Base-by-base conservation (phyloP, 2,888 invertebrate genomes). In the Agriopis aurantiaria region DNA sequence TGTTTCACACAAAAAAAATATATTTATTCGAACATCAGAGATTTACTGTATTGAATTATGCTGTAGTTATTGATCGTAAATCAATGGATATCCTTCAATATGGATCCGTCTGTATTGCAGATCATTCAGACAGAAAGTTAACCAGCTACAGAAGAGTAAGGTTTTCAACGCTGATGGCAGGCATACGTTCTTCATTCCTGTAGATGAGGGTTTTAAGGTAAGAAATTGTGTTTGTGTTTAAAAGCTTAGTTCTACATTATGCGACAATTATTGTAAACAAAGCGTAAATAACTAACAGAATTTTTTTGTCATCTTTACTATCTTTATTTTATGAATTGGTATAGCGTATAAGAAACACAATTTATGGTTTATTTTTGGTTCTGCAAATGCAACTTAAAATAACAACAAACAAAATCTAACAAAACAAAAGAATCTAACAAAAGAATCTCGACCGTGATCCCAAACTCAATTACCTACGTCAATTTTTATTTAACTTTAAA, bases 201-300 rank as follows among this genome's bases (percentile, higher is more conserved):
- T 98, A 55, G 98, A 98, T 89, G 97, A 97, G 87, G 98, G 98
- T 69, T 97, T 98, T 82, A 97, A 97, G 96, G 98, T 98, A 93
- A 78, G 71, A 17, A 46, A 46, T 58, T 6, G n/a, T 56, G 33
- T 2, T n/a, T 40, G 3, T 4, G 17, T 23, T 23, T 0, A n/a
- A 55, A 0, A 12, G 8, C 12, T 33, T 33, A 33, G 11, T 1
- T 17, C 3, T 46, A 12, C 10, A 9, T 10, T 45, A 9, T 46
- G 46, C 46, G 17, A 9, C 17, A 49, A 9, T 49, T n/a, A 1
- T 14, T 7, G 48, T n/a, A 7, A 49, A 49, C 8, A 8, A 49
- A n/a, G 12, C 11, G 10, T 46, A 10, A 12, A 12, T 6, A 46
- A 46, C 12, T 3, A 11, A 6, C 0, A 46, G 12, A 46, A 12